Base-by-base conservation (phyloP, 2,797 vertebrate species). In the Sphaeramia orbicularis region DNA sequence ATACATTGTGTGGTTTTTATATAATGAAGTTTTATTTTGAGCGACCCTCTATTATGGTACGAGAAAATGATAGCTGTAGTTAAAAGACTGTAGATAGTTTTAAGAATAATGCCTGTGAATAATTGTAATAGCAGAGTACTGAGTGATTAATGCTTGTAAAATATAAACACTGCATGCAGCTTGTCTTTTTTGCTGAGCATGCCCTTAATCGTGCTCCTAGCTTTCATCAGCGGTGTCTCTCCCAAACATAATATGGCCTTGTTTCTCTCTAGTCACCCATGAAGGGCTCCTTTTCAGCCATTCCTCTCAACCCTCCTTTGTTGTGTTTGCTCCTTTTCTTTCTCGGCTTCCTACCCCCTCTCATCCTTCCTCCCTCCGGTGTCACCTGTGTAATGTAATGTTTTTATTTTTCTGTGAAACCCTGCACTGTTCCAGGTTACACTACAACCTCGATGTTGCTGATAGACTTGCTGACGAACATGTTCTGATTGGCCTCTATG, bases 391-490 rank as follows among this genome's bases (percentile, higher is more conserved):
- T 80, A 81, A 91, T 37, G 38, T 80, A 51, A 54, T 72, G 56
- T 87, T 74, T 68, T 80, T 64, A 27, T 74, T 76, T 90, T 76
- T 89, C 77, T 94, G 65, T 94, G 86, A 93, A 93, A 92, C 89
- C 88, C 76, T 60, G 58, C 87, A 27, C 88, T 68, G 49, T 95
- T 98, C 59, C 95, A 99, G 98, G 96, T 94, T 98, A 80, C 96
- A 96, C 87, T 98, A 97, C 96, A 97, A 95, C 94, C 95, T 98
- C 37, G 96, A 96, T 91, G 96, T 99, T 93, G 98, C 97, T 79
- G 96, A 99, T 96, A 99, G 97, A 94, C 96, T 99, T 86, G 95
- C 96, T 71, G 98, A 99, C 90, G 98, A 99, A 96, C 98, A 99
- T 94, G 95, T 96, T 89, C 96, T 99, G 92, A 99, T 99, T 88